Conservation (phyloP, 2,113 vertebrate species). For the Sorex araneus region DNA sequence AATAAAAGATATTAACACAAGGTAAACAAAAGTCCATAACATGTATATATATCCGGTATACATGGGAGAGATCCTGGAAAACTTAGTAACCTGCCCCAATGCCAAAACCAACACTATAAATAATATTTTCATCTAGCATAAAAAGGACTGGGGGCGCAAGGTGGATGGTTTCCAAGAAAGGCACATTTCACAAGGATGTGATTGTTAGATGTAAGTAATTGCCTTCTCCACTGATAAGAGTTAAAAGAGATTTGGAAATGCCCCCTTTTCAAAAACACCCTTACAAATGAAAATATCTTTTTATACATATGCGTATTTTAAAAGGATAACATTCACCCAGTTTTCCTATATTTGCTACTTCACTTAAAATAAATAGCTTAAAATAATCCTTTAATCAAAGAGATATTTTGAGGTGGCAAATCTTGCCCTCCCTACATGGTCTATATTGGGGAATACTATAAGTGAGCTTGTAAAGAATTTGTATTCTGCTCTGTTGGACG, state of each 20-base stretch:
- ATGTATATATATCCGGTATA: background rate
- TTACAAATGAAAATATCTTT: background rate
- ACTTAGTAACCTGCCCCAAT: background rate
- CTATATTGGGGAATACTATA: background rate
- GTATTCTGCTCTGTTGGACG: background rate
- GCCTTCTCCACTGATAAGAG: background rate
- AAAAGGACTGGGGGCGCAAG: background rate
- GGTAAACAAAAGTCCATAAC: background rate
- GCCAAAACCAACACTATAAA: background rate
- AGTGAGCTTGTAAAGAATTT: conserved; percentile 5
- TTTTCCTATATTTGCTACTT: background rate
- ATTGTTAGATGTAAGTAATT: background rate
- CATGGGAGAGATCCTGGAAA: background rate
- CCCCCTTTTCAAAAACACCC: background rate
- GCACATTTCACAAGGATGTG: background rate
- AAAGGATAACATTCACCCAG: background rate
- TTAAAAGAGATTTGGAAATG: background rate
- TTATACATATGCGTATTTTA: background rate
- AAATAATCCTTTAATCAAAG: background rate
- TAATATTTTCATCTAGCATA: background rate
- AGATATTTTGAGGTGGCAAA: background rate
- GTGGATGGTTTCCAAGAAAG: background rate
- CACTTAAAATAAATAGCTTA: background rate
- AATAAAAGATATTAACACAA: background rate
- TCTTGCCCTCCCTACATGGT: background rate